phyloP scores from a whole-genome alignment of 2,888 invertebrate species.

The Phasia obesa region DNA sequence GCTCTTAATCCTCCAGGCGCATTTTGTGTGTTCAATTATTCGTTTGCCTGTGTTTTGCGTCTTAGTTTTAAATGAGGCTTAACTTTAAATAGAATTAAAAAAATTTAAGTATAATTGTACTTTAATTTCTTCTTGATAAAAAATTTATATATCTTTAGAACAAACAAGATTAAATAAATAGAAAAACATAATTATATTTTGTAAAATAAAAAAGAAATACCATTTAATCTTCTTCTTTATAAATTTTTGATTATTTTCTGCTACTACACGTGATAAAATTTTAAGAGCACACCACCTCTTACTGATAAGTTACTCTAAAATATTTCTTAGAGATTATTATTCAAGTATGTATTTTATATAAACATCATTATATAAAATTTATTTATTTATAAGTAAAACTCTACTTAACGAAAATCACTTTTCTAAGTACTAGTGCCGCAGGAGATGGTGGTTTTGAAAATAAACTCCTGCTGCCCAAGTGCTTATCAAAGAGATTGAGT shows the following conservation, averaged over 20 bases:
- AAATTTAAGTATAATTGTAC: no score
- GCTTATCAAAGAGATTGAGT: constrained; percentile 84
- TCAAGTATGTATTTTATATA: background rate
- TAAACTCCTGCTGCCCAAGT: constrained; percentile 83
- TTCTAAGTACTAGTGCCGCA: constrained; percentile 84
- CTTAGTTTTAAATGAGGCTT: no score
- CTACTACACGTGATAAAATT: background rate
- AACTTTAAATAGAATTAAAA: no score
- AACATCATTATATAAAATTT: background rate
- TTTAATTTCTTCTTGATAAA: no score
- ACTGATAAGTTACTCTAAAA: background rate
- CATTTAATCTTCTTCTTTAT: background rate
- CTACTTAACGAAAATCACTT: constrained; percentile 79
- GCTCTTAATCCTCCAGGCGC: no score
- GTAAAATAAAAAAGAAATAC: background rate
- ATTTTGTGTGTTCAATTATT: no score
- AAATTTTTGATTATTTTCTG: background rate
- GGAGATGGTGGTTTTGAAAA: constrained; percentile 80
- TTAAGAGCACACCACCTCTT: background rate
- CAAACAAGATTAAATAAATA: no score
- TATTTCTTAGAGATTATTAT: background rate
- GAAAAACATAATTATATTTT: background rate
- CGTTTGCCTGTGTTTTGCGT: no score
- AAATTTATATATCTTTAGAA: no score
- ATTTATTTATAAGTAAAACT: background rate